Conservation (phyloP, 2,888 invertebrate genomes). For the Ctenicera cuprea region DNA sequence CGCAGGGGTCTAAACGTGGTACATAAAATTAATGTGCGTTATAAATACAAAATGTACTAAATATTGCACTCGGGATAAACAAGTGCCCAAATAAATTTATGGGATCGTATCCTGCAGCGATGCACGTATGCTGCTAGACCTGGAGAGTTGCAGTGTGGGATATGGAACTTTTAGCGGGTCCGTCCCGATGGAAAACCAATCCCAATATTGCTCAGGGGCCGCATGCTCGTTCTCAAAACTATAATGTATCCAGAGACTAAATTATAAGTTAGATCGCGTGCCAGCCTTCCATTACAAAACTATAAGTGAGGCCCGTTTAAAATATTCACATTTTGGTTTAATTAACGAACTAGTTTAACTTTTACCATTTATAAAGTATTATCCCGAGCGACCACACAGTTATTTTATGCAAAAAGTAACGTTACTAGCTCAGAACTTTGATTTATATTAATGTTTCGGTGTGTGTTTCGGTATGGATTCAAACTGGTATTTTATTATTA, state of each 20-base stretch:
- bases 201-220: constrained; percentile 30
- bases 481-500: constrained; percentile 22
- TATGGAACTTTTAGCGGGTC: constrained; percentile 29
- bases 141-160: constrained; percentile 21
- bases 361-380: constrained; percentile 55
- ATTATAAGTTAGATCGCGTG: constrained; percentile 53
- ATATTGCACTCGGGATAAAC: constrained; percentile 15
- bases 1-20: neutral
- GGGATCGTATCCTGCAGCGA: constrained; percentile 25
- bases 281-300: constrained; percentile 50
- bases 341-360: constrained; percentile 58
- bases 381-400: constrained; percentile 32
- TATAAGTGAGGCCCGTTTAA: constrained; percentile 51
- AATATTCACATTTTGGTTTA: constrained; percentile 58
- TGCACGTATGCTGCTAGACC: constrained; percentile 18
- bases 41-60: neutral
- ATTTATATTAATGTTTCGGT: constrained; percentile 41
- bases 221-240: constrained; percentile 36
- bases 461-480: constrained; percentile 2
- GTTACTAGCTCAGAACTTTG: constrained; percentile 32
- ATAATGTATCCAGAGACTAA: constrained; percentile 41
- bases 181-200: constrained; percentile 23
- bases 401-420: constrained; percentile 44
- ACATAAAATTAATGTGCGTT: neutral
- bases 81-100: constrained; percentile 26